Evolutionary conservation across 1,140 invertebrate genomes (phyloP), one percentile per base, ranked within the genome.

Genomic region (Drosophila nigromelanica): DNA sequence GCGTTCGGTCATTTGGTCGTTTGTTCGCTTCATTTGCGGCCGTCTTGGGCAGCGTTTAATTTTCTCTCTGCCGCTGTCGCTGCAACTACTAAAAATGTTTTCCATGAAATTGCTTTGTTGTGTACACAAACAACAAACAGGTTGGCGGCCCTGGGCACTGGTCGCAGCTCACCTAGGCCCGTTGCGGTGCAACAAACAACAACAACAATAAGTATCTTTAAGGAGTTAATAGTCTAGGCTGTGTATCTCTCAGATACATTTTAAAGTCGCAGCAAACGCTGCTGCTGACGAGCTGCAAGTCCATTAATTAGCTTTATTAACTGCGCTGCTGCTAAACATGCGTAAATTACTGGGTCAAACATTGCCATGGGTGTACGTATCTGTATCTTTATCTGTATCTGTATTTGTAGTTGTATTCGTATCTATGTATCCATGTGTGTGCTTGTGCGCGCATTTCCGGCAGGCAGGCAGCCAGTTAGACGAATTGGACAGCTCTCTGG

Each of bases 231-330:
- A 62, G 30, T 45, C 43, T 33, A 54, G n/a, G 21, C 37, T 40
- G 39, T 66, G 61, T 66, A 66, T 72, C 51, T 72, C 14, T 45
- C 47, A 40, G 62, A 45, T 72, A 67, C 62, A 59, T 59, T 66
- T 58, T 12, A 30, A 27, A 27, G 40, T 39, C 11, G 39, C 21
- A 3, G 24, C 24, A 42, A 37, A 18, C 18, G 18, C 15, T 50
- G 42, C 43, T 48, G 59, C 30, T 60, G 47, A 39, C 35, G 55
- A 15, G 47, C 76, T 73, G 70, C 74, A 89, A 89, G 73, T 87
- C 72, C 83, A 89, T 89, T 89, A 89, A 89, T 89, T 89, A 83
- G 76, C 69, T 76, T 78, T 87, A 83, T 89, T 87, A 89, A 89
- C 76, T 89, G 73, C 76, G 59, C 63, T 73, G 63, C 63, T 75